A percentile compares a stretch with the other conserved stretches of the same genome.
phyloP scores from a whole-genome alignment of 2,888 invertebrate genomes.

The Diaphora mendica region DNA sequence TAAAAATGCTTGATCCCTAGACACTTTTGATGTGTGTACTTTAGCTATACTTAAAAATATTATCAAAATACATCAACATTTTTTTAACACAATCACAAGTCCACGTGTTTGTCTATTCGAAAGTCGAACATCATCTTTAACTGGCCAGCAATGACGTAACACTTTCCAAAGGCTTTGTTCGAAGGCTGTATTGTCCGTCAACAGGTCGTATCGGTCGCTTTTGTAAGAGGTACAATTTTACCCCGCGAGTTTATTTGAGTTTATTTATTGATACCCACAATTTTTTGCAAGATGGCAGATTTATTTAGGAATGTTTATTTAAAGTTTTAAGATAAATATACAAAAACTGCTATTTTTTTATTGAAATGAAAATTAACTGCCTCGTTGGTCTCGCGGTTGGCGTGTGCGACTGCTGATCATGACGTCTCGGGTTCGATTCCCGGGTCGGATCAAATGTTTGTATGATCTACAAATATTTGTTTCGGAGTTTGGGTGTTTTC shows the following conservation, averaged over 20 bases:
- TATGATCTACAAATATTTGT: no score
- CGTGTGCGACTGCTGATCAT: no score
- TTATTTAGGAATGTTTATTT: not conserved
- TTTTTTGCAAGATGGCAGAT: not conserved
- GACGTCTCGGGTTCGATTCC: no score
- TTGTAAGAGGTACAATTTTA: not conserved
- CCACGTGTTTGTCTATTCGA: conserved; percentile 10
- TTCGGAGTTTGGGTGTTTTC: no score
- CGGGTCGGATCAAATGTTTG: no score
- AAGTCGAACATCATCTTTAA: conserved; percentile 15
- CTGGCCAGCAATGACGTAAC: conserved; percentile 12
- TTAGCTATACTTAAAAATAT: not conserved
- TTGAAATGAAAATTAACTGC: no score
- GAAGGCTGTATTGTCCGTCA: conserved; percentile 12
- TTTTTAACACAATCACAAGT: not conserved
- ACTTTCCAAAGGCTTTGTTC: conserved; percentile 16
- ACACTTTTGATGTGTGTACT: no score
- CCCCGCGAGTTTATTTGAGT: not conserved
- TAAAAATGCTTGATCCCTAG: no score
- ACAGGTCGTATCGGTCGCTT: conserved; percentile 7
- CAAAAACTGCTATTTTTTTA: no score
- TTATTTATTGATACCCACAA: no score
- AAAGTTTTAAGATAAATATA: not conserved
- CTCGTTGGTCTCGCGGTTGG: no score
- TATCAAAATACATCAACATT: not conserved